Conservation (phyloP, 1,140 invertebrate species). For the Carposina sasakii region DNA sequence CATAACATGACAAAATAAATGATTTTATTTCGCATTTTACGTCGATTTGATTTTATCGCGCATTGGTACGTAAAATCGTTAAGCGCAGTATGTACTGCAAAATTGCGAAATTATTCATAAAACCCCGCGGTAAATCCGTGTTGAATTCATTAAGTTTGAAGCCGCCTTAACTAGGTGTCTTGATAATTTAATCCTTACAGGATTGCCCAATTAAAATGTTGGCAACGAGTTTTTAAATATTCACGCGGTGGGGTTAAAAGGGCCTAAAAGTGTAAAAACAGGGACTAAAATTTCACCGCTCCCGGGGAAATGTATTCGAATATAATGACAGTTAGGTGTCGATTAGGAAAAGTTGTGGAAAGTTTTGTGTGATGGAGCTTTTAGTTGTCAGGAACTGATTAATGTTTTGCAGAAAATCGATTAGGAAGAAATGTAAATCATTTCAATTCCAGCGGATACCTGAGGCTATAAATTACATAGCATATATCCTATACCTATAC, state of each 20-base stretch:
- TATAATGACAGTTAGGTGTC: constrained; percentile 67
- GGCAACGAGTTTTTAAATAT: constrained; percentile 71
- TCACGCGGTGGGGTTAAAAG: constrained; percentile 55
- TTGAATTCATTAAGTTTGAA: constrained; percentile 67
- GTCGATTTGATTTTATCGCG: too few relatives aligned
- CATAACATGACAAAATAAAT: too few relatives aligned
- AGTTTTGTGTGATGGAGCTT: constrained; percentile 35
- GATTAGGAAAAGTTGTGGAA: constrained; percentile 58
- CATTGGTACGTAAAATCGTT: too few relatives aligned
- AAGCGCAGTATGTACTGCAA: too few relatives aligned
- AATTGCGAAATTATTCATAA: too few relatives aligned
- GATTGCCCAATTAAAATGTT: constrained; percentile 70
- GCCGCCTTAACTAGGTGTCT: constrained; percentile 68
- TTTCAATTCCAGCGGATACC: too few relatives aligned
- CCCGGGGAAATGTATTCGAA: constrained; percentile 50
- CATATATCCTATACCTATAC: too few relatives aligned
- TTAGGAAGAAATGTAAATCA: too few relatives aligned
- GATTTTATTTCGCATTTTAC: too few relatives aligned
- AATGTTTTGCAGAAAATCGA: too few relatives aligned
- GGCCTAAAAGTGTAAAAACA: constrained; percentile 59
- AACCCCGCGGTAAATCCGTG: constrained; percentile 49
- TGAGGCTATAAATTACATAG: too few relatives aligned
- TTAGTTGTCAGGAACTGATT: constrained; percentile 27
- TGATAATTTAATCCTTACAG: constrained; percentile 70
- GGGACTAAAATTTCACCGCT: constrained; percentile 55